A percentile compares a stretch with the other conserved stretches of the same genome.
phyloP scores from a whole-genome alignment of 2,797 vertebrate species.

The Liasis olivaceus region DNA sequence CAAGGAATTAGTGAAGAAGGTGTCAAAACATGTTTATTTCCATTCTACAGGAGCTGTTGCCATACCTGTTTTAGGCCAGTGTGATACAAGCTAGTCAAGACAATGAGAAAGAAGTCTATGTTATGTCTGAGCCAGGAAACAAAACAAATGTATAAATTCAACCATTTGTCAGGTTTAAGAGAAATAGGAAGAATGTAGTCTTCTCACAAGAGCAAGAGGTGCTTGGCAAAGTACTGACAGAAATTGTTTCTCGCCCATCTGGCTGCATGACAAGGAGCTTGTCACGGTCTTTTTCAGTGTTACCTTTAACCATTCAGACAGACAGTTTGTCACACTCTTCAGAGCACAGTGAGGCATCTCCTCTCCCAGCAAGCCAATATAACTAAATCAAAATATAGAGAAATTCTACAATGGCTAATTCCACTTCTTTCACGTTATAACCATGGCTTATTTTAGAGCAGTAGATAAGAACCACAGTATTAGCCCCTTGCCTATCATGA shows the following conservation, averaged over 20 bases:
- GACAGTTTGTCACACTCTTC: slow-evolving; percentile 24
- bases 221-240: slow-evolving; percentile 47
- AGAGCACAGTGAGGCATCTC: slow-evolving; percentile 7
- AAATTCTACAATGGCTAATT: slow-evolving; percentile 8
- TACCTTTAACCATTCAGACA: slow-evolving; percentile 32
- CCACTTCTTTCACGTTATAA: neutral
- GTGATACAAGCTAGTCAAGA: slow-evolving; percentile 28
- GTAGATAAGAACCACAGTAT: neutral
- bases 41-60: slow-evolving; percentile 32
- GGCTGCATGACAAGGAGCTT: slow-evolving; percentile 55
- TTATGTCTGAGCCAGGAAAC: slow-evolving; percentile 46
- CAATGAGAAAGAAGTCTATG: slow-evolving; percentile 38
- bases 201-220: slow-evolving; percentile 11
- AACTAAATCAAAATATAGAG: neutral
- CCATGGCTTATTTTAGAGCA: neutral
- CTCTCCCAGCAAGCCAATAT: slow-evolving; percentile 22
- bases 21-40: slow-evolving; percentile 40
- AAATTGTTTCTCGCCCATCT: slow-evolving; percentile 52
- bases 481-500: neutral
- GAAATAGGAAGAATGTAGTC: slow-evolving; percentile 2
- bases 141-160: slow-evolving; percentile 43
- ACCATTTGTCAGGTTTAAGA: slow-evolving; percentile 39
- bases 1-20: slow-evolving; percentile 29
- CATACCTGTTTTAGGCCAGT: slow-evolving; percentile 49
- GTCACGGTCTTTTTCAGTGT: slow-evolving; percentile 31